phyloP scores from a whole-genome alignment of 2,888 invertebrate species.

The Norana najaformis region DNA sequence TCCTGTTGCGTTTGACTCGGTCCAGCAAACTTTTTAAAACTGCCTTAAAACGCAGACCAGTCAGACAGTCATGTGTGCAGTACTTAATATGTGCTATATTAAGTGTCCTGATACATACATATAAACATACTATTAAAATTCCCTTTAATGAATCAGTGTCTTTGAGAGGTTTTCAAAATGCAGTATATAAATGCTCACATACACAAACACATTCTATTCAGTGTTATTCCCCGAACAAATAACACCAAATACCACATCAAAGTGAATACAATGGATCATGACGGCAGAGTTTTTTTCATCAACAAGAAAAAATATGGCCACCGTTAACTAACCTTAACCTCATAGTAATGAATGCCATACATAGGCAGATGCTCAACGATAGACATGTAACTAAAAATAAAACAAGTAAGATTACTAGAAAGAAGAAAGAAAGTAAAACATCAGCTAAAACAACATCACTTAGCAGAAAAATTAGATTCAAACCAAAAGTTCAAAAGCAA shows the following conservation, averaged over 20 bases:
- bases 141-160: no score
- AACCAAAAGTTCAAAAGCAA: neutral
- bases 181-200: no score
- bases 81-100: no score
- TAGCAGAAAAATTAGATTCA: neutral
- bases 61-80: no score
- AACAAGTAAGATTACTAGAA: neutral
- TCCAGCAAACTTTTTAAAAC: no score
- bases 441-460: neutral
- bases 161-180: no score
- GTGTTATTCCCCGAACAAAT: neutral
- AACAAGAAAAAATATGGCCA: neutral
- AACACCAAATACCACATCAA: neutral
- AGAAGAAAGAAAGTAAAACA: neutral
- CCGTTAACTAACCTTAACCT: conserved; percentile 61
- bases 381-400: conserved; percentile 63
- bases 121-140: no score
- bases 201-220: no score
- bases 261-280: neutral
- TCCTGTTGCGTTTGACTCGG: no score
- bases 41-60: no score
- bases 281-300: neutral
- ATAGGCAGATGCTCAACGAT: conserved; percentile 65
- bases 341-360: conserved; percentile 67
- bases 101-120: no score